Evolutionary conservation across 2,888 invertebrate genomes (phyloP), one percentile per base, ranked within the genome.

Genomic region (Blera fallax): DNA sequence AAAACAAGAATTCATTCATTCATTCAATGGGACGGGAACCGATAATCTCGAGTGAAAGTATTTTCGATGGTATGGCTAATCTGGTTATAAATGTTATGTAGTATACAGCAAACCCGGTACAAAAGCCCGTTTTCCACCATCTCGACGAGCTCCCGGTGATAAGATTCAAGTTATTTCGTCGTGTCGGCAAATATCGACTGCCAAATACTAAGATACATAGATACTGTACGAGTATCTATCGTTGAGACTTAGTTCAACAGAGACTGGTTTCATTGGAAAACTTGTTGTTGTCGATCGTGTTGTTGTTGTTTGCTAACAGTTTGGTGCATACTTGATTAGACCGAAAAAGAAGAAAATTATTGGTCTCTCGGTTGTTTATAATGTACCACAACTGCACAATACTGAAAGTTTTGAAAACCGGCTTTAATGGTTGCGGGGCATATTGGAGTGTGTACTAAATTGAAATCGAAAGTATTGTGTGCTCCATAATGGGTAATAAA

Each of bases 401-500:
- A 58, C 54, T 37, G 60, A 40, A 27, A 72, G 64, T 79, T 34
- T 64, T 43, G 18, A 18, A 79, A 84, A 80, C 80, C 74, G 52
- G 80, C 64, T 80, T 34, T 21, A 64, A 70, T 58, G 56, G 56
- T 69, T 70, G 45, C 24, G 16, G 69, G 80, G 24, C 37, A 43
- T 58, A 37, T 27, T 54, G 32, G 58, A 69, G 48, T 73, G 48
- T 56, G 37, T 74, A 70, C 58, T 29, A 11, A 70, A 74, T 52
- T 70, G 80, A 84, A 79, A 84, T 70, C 80, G 84, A 84, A 84
- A 84, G 84, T 67, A 65, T 70, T 70, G 74, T 84, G 64, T 64
- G 69, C 43, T 69, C 45, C 54, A 62, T 73, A 84, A 79, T 69
- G 40, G 62, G 34, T 24, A 74, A 50, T 58, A 72, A 60, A 50